phyloP scores from a whole-genome alignment of 2,113 vertebrate species.

The Oryzias melastigma region DNA sequence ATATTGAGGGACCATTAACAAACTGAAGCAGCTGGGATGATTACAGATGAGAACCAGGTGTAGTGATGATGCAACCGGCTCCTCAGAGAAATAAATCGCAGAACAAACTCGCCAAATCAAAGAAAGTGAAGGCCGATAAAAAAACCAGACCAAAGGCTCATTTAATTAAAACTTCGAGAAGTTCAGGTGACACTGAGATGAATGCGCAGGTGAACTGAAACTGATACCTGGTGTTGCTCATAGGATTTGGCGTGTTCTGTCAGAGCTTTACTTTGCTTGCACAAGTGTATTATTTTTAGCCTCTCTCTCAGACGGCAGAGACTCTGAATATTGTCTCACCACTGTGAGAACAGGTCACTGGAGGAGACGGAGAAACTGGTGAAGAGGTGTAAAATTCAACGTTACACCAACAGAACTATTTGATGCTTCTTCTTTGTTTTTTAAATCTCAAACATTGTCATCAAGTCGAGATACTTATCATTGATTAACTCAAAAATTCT shows the following conservation, averaged over 20 bases:
- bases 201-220: background rate
- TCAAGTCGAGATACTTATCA: too few species aligned
- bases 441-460: background rate
- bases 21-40: too few species aligned
- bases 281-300: constrained; percentile 50
- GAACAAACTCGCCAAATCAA: too few species aligned
- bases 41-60: too few species aligned
- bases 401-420: constrained; percentile 4
- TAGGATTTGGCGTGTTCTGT: constrained; percentile 20
- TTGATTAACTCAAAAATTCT: too few species aligned
- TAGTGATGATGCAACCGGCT: too few species aligned
- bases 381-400: constrained; percentile 44
- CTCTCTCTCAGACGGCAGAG: constrained; percentile 28
- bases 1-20: too few species aligned
- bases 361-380: constrained; percentile 29
- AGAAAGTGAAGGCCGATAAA: too few species aligned
- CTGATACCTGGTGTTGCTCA: constrained; percentile 1
- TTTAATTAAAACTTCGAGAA: too few species aligned
- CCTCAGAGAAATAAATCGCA: too few species aligned
- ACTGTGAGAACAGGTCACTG: constrained; percentile 32
- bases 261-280: constrained; percentile 31
- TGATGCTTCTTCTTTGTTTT: constrained; percentile 6
- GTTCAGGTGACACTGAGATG: too few species aligned
- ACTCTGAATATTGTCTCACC: constrained; percentile 21
- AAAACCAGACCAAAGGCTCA: too few species aligned